Conservation (phyloP, 2,797 vertebrate genomes). For the Malurus splendens region DNA sequence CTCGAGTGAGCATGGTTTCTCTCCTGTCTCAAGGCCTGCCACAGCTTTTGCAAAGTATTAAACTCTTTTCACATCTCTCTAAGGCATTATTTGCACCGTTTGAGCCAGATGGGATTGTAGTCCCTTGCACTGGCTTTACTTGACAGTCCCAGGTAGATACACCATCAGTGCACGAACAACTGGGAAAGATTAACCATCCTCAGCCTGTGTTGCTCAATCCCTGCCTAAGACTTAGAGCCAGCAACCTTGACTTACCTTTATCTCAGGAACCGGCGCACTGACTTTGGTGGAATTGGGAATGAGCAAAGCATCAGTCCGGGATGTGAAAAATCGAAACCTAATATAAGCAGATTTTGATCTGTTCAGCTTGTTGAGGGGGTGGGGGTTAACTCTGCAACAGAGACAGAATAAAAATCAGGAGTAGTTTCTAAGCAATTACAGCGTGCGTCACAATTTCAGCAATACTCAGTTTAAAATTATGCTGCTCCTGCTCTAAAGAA, state of each 20-base stretch:
- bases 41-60: neutral
- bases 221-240: neutral
- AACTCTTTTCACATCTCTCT: neutral
- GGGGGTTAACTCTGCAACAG: neutral
- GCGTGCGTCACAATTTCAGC: neutral
- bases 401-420: neutral
- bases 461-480: neutral
- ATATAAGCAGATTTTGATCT: neutral
- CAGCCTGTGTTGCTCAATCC: neutral
- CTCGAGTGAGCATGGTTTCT: rapidly evolving
- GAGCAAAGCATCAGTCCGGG: neutral
- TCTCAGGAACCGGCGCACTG: neutral
- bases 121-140: neutral
- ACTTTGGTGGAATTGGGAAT: neutral
- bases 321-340: neutral
- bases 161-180: neutral
- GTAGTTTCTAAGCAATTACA: neutral
- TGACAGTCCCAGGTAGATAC: neutral
- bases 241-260: neutral
- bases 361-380: neutral
- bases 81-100: neutral
- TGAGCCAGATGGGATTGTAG: neutral
- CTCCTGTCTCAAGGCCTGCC: neutral
- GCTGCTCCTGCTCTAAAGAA: neutral
- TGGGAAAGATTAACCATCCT: neutral